phyloP scores from a whole-genome alignment of 2,113 vertebrate genomes.

The Phylloscopus trochiloides region DNA sequence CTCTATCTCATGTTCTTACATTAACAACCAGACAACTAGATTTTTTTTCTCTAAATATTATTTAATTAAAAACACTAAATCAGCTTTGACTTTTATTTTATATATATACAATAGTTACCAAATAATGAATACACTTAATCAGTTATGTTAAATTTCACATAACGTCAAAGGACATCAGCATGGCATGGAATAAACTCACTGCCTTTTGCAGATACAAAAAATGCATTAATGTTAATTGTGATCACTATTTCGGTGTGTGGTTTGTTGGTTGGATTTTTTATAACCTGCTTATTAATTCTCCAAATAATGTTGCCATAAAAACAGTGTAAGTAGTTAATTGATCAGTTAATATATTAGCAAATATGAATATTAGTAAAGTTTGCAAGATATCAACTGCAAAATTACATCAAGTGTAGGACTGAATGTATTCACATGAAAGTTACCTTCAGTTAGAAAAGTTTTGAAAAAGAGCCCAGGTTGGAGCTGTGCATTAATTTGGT shows the following conservation, averaged over 20 bases:
- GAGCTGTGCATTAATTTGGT: slow-evolving; percentile 70
- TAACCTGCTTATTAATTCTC: slow-evolving; percentile 42
- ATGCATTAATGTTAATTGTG: slow-evolving; percentile 38
- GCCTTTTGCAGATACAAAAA: slow-evolving; percentile 69
- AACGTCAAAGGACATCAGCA: slow-evolving; percentile 69
- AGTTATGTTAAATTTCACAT: slow-evolving; percentile 71
- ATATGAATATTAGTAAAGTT: slow-evolving; percentile 71
- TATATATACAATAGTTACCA: slow-evolving; percentile 79
- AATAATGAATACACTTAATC: slow-evolving; percentile 72
- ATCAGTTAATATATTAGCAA: slow-evolving; percentile 70
- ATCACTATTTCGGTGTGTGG: neutral
- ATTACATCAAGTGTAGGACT: slow-evolving; percentile 58
- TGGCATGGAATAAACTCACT: slow-evolving; percentile 67
- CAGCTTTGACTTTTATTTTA: slow-evolving; percentile 76
- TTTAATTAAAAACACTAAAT: slow-evolving; percentile 77
- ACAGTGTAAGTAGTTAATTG: slow-evolving; percentile 48
- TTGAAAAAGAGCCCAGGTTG: slow-evolving; percentile 71
- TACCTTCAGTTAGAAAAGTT: slow-evolving; percentile 73
- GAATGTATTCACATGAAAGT: slow-evolving; percentile 61
- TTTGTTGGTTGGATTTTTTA: neutral
- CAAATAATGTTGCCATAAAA: slow-evolving; percentile 68
- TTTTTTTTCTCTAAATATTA: slow-evolving; percentile 57
- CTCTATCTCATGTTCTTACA: neutral
- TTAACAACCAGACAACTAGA: slow-evolving; percentile 32
- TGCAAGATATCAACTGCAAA: slow-evolving; percentile 69